A percentile compares a stretch with the other conserved stretches of the same genome.
Conservation (phyloP, 30 jellyfish, hydroid and myxozoan genomes). For the Rhopilema esculentum region DNA sequence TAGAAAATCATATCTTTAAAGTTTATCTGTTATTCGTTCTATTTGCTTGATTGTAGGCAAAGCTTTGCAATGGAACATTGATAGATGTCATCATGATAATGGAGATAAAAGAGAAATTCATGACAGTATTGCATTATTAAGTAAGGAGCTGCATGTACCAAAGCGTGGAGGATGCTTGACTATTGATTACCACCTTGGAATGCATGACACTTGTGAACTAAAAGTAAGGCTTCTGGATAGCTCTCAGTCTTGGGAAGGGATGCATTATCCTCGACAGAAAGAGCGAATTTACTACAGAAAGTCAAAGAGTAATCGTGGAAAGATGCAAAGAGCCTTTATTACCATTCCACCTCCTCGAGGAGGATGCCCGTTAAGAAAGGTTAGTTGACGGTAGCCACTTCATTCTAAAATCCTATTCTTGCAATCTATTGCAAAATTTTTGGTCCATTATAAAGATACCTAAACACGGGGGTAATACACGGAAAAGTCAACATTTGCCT, state of each 20-base stretch:
- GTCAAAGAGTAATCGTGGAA: slow-evolving; percentile 23
- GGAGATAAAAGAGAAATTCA: not conserved
- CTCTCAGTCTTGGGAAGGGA: not conserved
- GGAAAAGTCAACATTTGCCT: too few species aligned
- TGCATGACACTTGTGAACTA: slow-evolving; percentile 12
- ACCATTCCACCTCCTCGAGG: slow-evolving; percentile 65
- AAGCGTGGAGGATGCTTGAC: slow-evolving; percentile 60
- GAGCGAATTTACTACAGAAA: slow-evolving; percentile 34
- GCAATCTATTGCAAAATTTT: too few species aligned
- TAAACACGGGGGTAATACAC: too few species aligned
- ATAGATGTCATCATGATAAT: not conserved
- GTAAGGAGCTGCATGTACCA: slow-evolving; percentile 19
- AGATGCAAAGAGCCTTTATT: slow-evolving; percentile 6
- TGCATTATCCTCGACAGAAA: not conserved
- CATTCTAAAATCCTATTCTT: not conserved
- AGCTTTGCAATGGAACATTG: slow-evolving; percentile 46
- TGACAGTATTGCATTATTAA: slow-evolving; percentile 18
- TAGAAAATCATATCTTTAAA: too few species aligned
- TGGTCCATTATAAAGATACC: too few species aligned
- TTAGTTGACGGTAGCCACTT: not conserved
- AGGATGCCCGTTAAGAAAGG: slow-evolving; percentile 32
- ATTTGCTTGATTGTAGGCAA: slow-evolving; percentile 16
- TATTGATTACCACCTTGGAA: slow-evolving; percentile 27
- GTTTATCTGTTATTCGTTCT: not conserved
- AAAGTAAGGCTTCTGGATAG: slow-evolving; percentile 23